Evolutionary conservation across 2,113 vertebrate genomes (phyloP).

Genomic region (Prinia subflava): DNA sequence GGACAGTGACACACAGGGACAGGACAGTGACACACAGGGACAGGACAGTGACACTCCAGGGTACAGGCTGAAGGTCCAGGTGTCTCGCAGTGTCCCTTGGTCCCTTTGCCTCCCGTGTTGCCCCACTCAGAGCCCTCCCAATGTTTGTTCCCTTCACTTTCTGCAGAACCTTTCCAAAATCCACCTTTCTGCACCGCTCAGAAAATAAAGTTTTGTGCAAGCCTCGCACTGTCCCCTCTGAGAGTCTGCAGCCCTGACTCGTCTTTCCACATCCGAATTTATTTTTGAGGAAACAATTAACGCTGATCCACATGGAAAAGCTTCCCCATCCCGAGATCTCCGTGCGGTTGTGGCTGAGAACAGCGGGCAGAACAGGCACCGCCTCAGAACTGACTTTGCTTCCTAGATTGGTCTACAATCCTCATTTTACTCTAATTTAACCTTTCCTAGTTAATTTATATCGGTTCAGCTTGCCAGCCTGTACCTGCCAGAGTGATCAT

Average conservation of each 20-base stretch:
- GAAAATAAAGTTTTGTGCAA: background rate
- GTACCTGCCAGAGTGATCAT: conserved; percentile 70
- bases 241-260: background rate
- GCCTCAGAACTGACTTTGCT: background rate
- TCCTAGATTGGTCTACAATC: conserved; percentile 9
- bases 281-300: background rate
- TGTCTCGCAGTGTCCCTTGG: rapidly evolving
- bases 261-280: background rate
- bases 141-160: rapidly evolving
- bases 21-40: background rate
- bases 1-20: background rate
- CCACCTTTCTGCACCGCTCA: background rate
- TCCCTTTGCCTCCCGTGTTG: background rate
- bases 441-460: conserved; percentile 71
- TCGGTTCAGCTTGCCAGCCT: conserved; percentile 63
- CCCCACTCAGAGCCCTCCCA: rapidly evolving
- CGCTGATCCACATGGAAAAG: background rate
- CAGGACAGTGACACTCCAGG: background rate
- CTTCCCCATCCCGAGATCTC: background rate
- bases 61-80: background rate
- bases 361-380: background rate
- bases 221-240: rapidly evolving
- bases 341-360: background rate
- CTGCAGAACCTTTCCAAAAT: background rate
- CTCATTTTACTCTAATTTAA: conserved; percentile 68